A percentile compares a stretch with the other conserved stretches of the same genome.
Evolutionary conservation across 1,140 invertebrate genomes (phyloP).

Genomic region (Arctopsyche grandis): DNA sequence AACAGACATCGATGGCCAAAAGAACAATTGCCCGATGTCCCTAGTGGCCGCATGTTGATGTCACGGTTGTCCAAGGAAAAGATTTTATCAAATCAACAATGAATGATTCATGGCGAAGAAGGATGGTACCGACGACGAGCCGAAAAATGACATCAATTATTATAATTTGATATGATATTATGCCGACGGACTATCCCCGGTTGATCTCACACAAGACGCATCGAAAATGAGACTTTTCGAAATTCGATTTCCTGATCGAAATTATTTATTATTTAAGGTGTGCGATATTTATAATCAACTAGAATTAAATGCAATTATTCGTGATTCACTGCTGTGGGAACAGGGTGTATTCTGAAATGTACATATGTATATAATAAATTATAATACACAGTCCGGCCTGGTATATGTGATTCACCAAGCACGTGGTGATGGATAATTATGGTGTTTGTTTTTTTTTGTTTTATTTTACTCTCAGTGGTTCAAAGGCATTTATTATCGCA

Average conservation of each 20-base stretch:
- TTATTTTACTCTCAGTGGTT: not conserved
- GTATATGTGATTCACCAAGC: not conserved
- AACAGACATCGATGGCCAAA: no score
- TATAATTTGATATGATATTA: not conserved
- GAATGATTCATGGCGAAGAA: not conserved
- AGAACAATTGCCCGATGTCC: no score
- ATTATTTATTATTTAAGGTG: no score
- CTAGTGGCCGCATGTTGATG: not conserved
- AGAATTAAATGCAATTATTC: no score
- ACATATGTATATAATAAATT: no score
- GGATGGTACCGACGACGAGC: not conserved
- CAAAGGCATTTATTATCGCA: not conserved
- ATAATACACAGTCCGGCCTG: no score
- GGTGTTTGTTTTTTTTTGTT: not conserved
- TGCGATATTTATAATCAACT: no score
- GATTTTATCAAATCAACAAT: slow-evolving; percentile 22
- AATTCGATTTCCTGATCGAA: no score
- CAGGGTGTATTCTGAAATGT: no score
- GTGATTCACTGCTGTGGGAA: no score
- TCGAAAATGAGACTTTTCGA: no score
- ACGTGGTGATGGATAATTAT: not conserved
- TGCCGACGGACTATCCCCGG: not conserved
- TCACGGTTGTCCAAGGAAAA: slow-evolving; percentile 10
- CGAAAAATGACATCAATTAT: not conserved
- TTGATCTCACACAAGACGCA: no score